Evolutionary conservation across 2,888 invertebrate species (phyloP).

Genomic region (Drosophila paranaensis): DNA sequence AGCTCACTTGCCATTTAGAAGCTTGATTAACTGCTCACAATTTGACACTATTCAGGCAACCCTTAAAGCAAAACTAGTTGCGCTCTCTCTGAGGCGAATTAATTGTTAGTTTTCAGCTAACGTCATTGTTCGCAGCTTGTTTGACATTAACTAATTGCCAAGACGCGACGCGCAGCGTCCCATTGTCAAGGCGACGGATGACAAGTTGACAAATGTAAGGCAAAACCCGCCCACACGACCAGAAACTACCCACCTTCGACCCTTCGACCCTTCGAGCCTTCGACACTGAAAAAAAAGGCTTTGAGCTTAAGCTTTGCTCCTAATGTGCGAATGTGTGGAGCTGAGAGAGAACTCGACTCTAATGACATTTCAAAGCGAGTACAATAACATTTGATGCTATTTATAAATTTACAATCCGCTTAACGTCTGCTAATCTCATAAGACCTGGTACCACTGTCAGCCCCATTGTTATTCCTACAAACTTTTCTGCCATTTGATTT

Average conservation of each 20-base stretch:
- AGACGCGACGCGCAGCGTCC: conserved; percentile 36
- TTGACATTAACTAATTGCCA: conserved; percentile 77
- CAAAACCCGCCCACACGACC: conserved; percentile 7
- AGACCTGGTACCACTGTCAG: conserved; percentile 64
- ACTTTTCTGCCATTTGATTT: conserved; percentile 72
- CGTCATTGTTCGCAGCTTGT: conserved; percentile 48
- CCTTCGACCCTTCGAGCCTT: background rate
- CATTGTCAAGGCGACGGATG: conserved; percentile 48
- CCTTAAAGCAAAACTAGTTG: conserved; percentile 2
- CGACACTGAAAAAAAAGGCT: conserved; percentile 24
- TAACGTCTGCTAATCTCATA: conserved; percentile 67
- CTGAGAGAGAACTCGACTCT: conserved; percentile 34
- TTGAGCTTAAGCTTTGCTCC: conserved; percentile 29
- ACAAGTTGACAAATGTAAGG: conserved; percentile 62
- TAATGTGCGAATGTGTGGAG: conserved; percentile 51
- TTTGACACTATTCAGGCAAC: conserved; percentile 3
- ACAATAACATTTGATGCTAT: conserved; percentile 69
- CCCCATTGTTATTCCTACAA: conserved; percentile 55
- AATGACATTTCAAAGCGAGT: conserved; percentile 59
- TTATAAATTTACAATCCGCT: conserved; percentile 77
- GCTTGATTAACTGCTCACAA: conserved; percentile 8
- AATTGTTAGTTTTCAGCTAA: conserved; percentile 44
- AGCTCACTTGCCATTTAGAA: background rate
- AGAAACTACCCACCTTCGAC: conserved; percentile 4
- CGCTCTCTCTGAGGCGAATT: conserved; percentile 11